These are phyloP conservation scores for Oreotrochilus melanogaster DNA, from an alignment of 2,113 vertebrate species.

Conservation along the genomic window DNA sequence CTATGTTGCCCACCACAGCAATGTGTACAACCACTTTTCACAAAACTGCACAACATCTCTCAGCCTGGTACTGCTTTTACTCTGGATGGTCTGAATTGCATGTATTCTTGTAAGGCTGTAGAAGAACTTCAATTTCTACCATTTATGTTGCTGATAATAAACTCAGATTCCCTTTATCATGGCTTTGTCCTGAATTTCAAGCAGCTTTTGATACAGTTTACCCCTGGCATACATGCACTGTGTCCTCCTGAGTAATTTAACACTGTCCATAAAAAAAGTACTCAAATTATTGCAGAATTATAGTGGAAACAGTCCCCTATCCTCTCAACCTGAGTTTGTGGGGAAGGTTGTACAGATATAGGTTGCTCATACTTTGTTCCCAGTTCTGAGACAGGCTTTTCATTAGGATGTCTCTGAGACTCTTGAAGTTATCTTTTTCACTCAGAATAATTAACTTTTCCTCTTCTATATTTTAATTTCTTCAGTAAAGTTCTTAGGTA, in stretches of 20 bases:
- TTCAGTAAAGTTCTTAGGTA: neutral
- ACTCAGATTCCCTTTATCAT: neutral
- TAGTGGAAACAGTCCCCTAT: neutral
- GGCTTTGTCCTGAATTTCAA: neutral
- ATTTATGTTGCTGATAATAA: neutral
- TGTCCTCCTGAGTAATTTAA: neutral
- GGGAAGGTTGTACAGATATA: neutral
- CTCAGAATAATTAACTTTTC: neutral
- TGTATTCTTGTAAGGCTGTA: neutral
- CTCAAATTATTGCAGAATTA: neutral
- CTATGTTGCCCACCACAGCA: neutral
- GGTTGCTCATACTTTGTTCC: neutral
- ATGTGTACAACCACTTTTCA: conserved; percentile 19
- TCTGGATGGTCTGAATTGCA: neutral
- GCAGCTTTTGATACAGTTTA: neutral
- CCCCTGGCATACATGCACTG: rapidly evolving
- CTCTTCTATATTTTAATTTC: neutral
- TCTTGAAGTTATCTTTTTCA: neutral
- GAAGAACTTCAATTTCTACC: neutral
- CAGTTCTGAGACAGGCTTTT: neutral
- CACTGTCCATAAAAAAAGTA: neutral
- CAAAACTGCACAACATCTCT: neutral
- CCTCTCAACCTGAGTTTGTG: neutral
- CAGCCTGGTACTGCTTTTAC: neutral
- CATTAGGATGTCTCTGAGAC: neutral